Conservation (phyloP, 2,113 vertebrate genomes). For the Mormoops blainvillei region DNA sequence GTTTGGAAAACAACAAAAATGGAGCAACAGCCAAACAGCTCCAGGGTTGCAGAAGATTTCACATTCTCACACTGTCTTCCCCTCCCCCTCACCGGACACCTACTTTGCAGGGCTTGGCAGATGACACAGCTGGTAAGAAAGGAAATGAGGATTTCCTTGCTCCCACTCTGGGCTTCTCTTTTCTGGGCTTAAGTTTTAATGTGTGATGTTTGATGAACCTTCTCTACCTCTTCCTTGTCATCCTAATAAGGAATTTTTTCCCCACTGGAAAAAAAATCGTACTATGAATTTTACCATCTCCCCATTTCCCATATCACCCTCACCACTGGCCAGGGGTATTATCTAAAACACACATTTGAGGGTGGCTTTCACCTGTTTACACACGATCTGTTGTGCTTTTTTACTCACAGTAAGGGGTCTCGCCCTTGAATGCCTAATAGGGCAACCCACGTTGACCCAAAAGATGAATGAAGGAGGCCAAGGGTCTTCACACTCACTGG, state of each 20-base stretch:
- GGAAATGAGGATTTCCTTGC: neutral
- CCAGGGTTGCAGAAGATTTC: neutral
- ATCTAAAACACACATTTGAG: neutral
- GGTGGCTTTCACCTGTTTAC: neutral
- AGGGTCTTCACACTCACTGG: neutral
- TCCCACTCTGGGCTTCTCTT: neutral
- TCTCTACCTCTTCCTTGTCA: neutral
- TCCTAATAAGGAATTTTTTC: neutral
- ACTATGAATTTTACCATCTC: neutral
- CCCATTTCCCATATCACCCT: neutral
- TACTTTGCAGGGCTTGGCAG: neutral
- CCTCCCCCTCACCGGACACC: neutral
- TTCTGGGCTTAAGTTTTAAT: neutral
- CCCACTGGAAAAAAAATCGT: neutral
- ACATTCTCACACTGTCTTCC: neutral
- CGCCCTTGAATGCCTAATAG: neutral
- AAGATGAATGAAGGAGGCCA: neutral
- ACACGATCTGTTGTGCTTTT: neutral
- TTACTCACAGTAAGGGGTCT: neutral
- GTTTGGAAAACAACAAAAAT: neutral
- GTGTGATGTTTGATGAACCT: neutral
- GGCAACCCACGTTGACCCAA: neutral
- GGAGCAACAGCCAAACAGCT: neutral
- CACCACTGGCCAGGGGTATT: neutral
- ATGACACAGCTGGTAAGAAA: neutral